Base-by-base conservation (phyloP, 2,797 vertebrate genomes). In the Falco peregrinus region DNA sequence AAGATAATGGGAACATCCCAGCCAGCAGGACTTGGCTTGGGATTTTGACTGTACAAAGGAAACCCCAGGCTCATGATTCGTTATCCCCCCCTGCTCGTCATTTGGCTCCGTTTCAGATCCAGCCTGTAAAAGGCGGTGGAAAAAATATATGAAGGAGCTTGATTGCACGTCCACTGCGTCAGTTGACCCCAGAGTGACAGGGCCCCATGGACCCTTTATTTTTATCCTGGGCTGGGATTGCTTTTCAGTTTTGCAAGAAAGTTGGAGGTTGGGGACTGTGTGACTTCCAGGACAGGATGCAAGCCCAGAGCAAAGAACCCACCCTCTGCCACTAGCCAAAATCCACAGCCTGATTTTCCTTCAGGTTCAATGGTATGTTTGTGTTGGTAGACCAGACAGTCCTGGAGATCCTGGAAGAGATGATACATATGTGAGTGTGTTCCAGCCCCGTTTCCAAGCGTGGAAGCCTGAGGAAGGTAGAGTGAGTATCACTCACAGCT, bases 201-300 rank as follows among this genome's bases (percentile, higher is more conserved):
- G 87, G 33, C 87, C 92, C 92, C 5, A 3, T 28, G 92, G 89
- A 88, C 33, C 43, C 69, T 96, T 86, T 91, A 81, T 92, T 95
- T 94, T 91, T 91, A 84, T 81, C 76, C 70, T 39, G 37, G 29
- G 33, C 84, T 91, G 60, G 56, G 54, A 88, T 16, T 91, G 89
- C 53, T 96, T 88, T 78, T 84, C 47, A 24, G 50, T 65, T 80
- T 87, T 87, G 94, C 57, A 85, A 75, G 68, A 33, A 6, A 61
- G 45, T 26, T 87, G 84, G 87, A 83, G 53, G 22, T 0, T 81
- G 79, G 89, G 82, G 85, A 84, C 65, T 80, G 29, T 29, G 87
- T 73, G 84, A 80, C 82, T 94, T 92, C 82, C 87, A 96, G 91
- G 75, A 48, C 71, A 93, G 84, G 89, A 95, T 86, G 80, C 67